phyloP scores from a whole-genome alignment of 2,797 vertebrate genomes.

The Aselliscus stoliczkanus region DNA sequence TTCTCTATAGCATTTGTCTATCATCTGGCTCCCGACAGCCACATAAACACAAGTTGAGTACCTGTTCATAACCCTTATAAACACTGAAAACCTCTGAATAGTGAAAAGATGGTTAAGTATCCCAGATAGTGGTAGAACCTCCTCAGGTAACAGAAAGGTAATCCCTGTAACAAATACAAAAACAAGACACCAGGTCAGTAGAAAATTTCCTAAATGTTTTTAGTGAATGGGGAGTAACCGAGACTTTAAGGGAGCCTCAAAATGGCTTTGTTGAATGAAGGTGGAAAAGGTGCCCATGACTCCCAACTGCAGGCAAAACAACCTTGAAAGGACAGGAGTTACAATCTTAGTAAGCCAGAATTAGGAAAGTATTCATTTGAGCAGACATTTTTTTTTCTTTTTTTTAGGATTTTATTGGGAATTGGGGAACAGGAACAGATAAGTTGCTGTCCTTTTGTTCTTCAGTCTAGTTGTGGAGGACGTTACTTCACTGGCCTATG shows the following conservation, averaged over 20 bases:
- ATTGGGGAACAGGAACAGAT: too few species aligned
- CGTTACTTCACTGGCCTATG: too few species aligned
- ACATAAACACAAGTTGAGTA: background rate
- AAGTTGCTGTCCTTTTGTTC: too few species aligned
- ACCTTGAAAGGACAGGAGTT: background rate
- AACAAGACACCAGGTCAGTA: background rate
- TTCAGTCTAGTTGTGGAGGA: too few species aligned
- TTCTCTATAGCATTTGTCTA: background rate
- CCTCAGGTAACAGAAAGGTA: conserved; percentile 29
- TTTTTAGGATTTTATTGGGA: too few species aligned
- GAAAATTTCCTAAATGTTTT: conserved; percentile 16
- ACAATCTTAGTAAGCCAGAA: background rate
- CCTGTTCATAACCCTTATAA: background rate
- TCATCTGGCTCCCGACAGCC: background rate
- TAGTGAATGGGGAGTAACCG: background rate
- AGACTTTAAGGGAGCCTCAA: background rate
- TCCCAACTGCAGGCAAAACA: background rate
- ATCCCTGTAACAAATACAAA: background rate
- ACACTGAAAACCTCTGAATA: background rate
- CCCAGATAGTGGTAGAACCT: background rate
- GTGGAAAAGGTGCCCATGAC: background rate
- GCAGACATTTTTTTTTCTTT: background rate
- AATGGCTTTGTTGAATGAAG: background rate
- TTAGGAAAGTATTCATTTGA: background rate
- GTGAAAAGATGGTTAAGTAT: conserved; percentile 2